A percentile compares a stretch with the other conserved stretches of the same genome.
These are phyloP conservation scores for Synergus itoensis DNA, from an alignment of 2,888 invertebrate species.

Conservation along the genomic window DNA sequence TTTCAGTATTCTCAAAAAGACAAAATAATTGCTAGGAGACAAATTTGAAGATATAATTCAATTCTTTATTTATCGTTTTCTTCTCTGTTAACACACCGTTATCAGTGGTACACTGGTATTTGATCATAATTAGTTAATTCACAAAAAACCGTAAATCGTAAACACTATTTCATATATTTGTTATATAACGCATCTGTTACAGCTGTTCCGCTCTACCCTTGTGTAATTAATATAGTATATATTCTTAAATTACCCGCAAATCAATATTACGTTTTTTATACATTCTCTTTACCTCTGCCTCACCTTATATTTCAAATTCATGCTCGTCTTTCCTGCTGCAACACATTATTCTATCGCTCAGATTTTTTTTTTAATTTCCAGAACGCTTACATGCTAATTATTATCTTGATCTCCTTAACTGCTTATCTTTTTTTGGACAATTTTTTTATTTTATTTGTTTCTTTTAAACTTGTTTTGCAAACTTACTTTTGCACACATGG, in stretches of 20 bases:
- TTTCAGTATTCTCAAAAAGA: background rate
- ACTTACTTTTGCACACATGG: constrained; percentile 45
- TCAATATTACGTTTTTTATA: constrained; percentile 19
- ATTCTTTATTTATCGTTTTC: constrained; percentile 70
- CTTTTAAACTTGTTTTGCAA: constrained; percentile 26
- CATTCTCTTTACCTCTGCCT: constrained; percentile 35
- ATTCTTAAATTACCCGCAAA: constrained; percentile 17
- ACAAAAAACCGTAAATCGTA: constrained; percentile 64
- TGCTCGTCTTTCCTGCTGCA: constrained; percentile 34
- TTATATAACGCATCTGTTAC: constrained; percentile 34
- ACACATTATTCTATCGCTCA: constrained; percentile 37
- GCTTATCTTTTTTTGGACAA: constrained; percentile 52
- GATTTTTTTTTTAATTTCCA: constrained; percentile 42
- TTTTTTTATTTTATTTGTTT: constrained; percentile 32
- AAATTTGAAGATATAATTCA: constrained; percentile 68
- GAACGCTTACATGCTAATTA: constrained; percentile 75
- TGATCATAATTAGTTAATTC: constrained; percentile 63
- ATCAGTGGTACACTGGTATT: constrained; percentile 65
- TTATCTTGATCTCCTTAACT: constrained; percentile 72
- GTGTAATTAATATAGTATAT: constrained; percentile 3
- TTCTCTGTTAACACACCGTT: constrained; percentile 69
- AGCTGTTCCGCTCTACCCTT: constrained; percentile 10
- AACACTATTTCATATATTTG: constrained; percentile 57
- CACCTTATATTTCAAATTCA: background rate
- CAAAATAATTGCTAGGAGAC: constrained; percentile 25